Evolutionary conservation across 2,888 invertebrate species (phyloP), one percentile per base, ranked within the genome.

Genomic region (Himalopsyche tibetana): DNA sequence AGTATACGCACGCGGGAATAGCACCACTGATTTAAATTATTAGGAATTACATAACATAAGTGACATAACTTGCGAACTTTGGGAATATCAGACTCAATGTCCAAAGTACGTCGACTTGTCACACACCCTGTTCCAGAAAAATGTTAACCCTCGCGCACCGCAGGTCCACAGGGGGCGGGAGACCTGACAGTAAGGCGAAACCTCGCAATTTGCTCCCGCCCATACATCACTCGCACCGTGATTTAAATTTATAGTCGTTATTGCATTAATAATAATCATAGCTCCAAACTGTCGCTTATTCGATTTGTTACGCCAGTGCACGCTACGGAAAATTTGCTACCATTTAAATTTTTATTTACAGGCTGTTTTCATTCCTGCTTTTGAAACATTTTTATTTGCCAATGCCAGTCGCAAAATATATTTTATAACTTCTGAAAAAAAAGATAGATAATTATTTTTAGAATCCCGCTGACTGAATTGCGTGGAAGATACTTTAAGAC

Each of bases 191-290:
- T 81, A 80, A 81, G 86, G 84, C 84, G 86, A 83, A 81, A 84
- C 84, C 84, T 81, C 69, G 79, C 86, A 81, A 84, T 85, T 86
- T 82, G 85, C 55, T 36, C 40, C 84, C 79, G 80, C 82, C 86
- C 84, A 28, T 82, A 69, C 79, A 80, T 85, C 85, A 83, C 85
- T 19, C 55, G 83, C 82, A 63, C 63, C 55, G 79, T 83, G 85
- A 88, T 88, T 88, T 86, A 85, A 88, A 88, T 88, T 88, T 88
- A 88, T 85, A 80, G 81, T 84, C 86, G 80, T 85, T 84, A 87
- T 86, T 85, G 69, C 80, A 84, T 88, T 84, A 82, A 86, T 88
- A 88, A 88, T 86, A 84, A 82, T 86, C 86, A 86, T 82, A 55
- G 81, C 82, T 79, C 74, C 45, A 69, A 82, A 85, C 84, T 85